Conservation (phyloP, 2,797 vertebrate genomes). For the Peromyscus nudipes region DNA sequence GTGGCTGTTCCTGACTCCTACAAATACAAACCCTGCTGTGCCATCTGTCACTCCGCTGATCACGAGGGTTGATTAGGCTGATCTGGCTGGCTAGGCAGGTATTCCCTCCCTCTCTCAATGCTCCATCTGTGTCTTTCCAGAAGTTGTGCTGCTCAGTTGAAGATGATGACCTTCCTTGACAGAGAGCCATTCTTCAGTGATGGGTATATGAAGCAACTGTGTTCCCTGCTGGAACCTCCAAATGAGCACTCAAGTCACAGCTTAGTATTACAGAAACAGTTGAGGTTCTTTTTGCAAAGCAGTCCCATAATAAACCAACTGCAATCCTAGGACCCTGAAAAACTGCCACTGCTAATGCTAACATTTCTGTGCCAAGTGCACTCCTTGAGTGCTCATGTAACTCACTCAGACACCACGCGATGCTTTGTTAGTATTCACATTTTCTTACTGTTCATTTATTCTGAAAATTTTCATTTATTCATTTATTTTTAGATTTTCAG, state of each 20-base stretch:
- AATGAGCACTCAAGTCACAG: conserved; percentile 1
- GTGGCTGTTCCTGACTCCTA: background rate
- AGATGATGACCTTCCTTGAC: background rate
- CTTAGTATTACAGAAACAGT: background rate
- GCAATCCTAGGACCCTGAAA: conserved; percentile 22
- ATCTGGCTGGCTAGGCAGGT: background rate
- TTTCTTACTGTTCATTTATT: background rate
- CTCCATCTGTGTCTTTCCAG: background rate
- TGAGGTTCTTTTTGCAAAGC: conserved; percentile 8
- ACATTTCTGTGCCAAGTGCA: background rate
- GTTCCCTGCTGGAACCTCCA: background rate
- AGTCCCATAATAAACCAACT: conserved; percentile 11
- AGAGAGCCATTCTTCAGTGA: background rate
- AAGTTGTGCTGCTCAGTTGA: background rate
- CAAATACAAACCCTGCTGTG: background rate
- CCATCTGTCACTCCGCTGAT: background rate
- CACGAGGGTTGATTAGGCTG: background rate
- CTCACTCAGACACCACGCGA: background rate
- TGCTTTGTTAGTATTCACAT: background rate
- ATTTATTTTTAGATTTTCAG: background rate
- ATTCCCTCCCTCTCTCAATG: background rate
- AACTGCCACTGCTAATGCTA: background rate
- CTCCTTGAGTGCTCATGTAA: conserved; percentile 3
- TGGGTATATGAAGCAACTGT: background rate
- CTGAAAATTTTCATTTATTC: background rate